Evolutionary conservation across 2,888 invertebrate genomes (phyloP).

Genomic region (Lasioglossum malachurum): DNA sequence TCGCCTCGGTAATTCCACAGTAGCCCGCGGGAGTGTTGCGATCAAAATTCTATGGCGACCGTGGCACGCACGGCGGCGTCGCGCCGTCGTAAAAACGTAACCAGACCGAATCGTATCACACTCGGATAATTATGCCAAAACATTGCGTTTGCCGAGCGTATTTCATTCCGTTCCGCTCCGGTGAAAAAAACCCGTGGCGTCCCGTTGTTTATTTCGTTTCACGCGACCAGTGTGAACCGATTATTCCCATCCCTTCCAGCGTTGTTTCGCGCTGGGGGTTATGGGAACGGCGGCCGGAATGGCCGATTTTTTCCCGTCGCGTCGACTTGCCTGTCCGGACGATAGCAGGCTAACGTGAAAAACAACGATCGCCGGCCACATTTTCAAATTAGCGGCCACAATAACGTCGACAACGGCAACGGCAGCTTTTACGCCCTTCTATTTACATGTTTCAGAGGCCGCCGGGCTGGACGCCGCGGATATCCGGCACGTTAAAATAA

Average conservation of each 20-base stretch:
- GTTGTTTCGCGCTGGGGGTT: constrained; percentile 15
- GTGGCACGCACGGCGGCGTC: not conserved
- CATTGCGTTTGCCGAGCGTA: constrained; percentile 48
- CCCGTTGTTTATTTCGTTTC: constrained; percentile 68
- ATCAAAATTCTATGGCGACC: not conserved
- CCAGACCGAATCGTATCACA: constrained; percentile 61
- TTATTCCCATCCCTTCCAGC: constrained; percentile 44
- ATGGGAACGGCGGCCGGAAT: not conserved
- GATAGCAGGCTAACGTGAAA: constrained; percentile 28
- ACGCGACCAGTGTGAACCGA: constrained; percentile 53
- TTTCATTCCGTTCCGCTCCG: constrained; percentile 26
- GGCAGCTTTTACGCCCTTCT: constrained; percentile 23
- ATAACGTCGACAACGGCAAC: constrained; percentile 37
- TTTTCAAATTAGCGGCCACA: constrained; percentile 64
- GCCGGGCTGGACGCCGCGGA: constrained; percentile 7
- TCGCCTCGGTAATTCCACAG: not conserved
- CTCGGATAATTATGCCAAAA: constrained; percentile 74
- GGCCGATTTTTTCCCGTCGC: constrained; percentile 22
- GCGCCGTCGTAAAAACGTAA: constrained; percentile 50
- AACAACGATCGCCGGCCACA: constrained; percentile 61
- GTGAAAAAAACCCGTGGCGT: constrained; percentile 50
- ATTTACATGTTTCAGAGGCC: constrained; percentile 33
- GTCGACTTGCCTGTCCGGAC: constrained; percentile 23
- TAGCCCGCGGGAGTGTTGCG: not conserved
- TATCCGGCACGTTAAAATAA: constrained; percentile 34